Conservation (phyloP, 2,797 vertebrate genomes). For the Labroides dimidiatus region DNA sequence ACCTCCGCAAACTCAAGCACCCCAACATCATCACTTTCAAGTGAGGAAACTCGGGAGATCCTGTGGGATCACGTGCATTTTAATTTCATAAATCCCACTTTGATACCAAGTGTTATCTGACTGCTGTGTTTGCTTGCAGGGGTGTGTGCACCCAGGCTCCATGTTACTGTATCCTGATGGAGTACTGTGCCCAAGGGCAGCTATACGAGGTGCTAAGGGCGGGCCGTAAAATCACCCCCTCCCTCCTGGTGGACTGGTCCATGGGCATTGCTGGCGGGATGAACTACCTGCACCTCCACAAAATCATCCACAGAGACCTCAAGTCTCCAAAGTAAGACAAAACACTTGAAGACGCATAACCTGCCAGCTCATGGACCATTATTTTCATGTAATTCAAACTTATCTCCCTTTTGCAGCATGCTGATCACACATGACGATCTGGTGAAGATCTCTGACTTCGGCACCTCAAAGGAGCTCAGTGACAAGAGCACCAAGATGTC, state of each 20-base stretch:
- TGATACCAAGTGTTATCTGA: conserved; percentile 13
- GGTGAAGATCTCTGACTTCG: conserved; percentile 98
- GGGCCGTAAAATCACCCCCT: conserved; percentile 94
- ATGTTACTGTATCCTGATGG: conserved; percentile 98
- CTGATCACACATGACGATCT: conserved; percentile 97
- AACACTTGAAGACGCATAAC: not conserved
- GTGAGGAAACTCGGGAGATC: conserved; percentile 78
- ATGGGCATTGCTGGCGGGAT: conserved; percentile 98
- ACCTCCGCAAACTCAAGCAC: conserved; percentile 95
- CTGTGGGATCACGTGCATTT: conserved; percentile 11
- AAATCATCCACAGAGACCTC: conserved; percentile 98
- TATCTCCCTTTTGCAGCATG: conserved; percentile 85
- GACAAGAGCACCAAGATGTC: conserved; percentile 99
- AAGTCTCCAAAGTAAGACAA: conserved; percentile 94
- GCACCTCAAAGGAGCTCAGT: conserved; percentile 95
- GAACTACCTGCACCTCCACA: conserved; percentile 99
- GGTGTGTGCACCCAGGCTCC: conserved; percentile 97
- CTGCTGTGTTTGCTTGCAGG: conserved; percentile 73
- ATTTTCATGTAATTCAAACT: not conserved
- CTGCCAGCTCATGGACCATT: not conserved
- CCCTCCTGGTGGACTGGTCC: conserved; percentile 95
- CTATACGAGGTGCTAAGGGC: conserved; percentile 96
- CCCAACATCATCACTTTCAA: conserved; percentile 98
- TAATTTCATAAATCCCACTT: conserved; percentile 18
- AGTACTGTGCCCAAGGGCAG: conserved; percentile 98